Evolutionary conservation across 2,797 vertebrate genomes (phyloP), one percentile per base, ranked within the genome.

Genomic region (Picus viridis): DNA sequence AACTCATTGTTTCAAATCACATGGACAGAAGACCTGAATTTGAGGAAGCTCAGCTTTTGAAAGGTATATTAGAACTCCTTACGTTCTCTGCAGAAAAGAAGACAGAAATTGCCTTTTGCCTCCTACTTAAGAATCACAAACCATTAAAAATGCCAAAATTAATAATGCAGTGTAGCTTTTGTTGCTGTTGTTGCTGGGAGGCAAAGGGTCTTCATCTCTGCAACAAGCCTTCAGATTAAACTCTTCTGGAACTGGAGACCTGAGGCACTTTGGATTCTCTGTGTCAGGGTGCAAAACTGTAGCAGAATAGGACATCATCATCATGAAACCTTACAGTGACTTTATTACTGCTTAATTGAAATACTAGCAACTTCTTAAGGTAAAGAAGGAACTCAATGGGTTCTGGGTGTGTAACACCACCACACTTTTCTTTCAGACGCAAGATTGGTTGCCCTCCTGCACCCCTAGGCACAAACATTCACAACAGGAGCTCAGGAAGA

Each of bases 321-420:
- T 47, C 20, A 27, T 24, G 36, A 89, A 87, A 79, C 30, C 32
- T 68, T 77, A 29, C 18, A 65, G 36, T 51, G 67, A 5, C 3
- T 76, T 86, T 85, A 6, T 57, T 32, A 22, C 30, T 24, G 27
- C n/a, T 64, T 45, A 53, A 53, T 8, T 22, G 23, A 90, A 87
- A 57, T 4, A 10, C 41, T 49, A 64, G 11, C 22, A 63, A 45
- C 0, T 1, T 24, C 32, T 82, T 78, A 41, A 65, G n/a, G 12
- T 59, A 59, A 78, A 72, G 45, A 77, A 65, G 4, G 2, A 10
- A 17, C 7, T 73, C 39, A n/a, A 3, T 11, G 18, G 1, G 4
- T 64, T 80, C 15, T 0, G 0, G 14, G 7, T 4, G 13, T 39
- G 20, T 71, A 47, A 29, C 8, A 39, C 22, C 8, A 58, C 22